Conservation (phyloP, 2,888 invertebrate species). For the Clivina fossor region DNA sequence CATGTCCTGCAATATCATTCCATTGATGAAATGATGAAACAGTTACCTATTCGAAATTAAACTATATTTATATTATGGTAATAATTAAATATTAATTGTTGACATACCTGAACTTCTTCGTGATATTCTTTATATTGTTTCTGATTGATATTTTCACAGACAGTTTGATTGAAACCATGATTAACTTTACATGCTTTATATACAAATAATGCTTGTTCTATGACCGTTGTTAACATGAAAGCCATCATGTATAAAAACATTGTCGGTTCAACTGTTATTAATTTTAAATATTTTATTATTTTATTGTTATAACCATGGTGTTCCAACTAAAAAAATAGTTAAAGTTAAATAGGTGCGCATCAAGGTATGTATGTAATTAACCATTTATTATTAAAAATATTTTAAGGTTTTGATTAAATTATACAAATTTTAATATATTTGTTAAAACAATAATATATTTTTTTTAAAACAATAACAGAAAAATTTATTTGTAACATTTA, state of each 20-base stretch:
- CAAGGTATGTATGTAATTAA: too few species aligned
- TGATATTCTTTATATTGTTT: conserved; percentile 61
- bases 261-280: conserved; percentile 80
- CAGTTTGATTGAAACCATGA: conserved; percentile 66
- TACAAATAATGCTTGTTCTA: conserved; percentile 78
- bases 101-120: conserved; percentile 66
- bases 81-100: not conserved
- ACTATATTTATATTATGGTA: too few species aligned
- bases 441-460: too few species aligned
- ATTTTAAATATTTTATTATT: conserved; percentile 40
- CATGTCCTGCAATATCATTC: conserved; percentile 73
- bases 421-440: too few species aligned
- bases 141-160: conserved; percentile 66
- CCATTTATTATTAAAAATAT: too few species aligned
- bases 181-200: conserved; percentile 77
- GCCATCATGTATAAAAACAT: conserved; percentile 90
- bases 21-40: conserved; percentile 76
- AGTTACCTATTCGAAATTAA: conserved; percentile 57
- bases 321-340: not conserved
- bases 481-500: too few species aligned
- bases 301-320: not conserved
- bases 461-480: too few species aligned
- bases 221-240: conserved; percentile 76
- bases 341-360: not conserved
- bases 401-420: too few species aligned